Percentiles rank a stretch among this genome's conserved stretches.
Conservation (phyloP, 2,888 invertebrate species). For the Dimorphilus gyrociliatus region DNA sequence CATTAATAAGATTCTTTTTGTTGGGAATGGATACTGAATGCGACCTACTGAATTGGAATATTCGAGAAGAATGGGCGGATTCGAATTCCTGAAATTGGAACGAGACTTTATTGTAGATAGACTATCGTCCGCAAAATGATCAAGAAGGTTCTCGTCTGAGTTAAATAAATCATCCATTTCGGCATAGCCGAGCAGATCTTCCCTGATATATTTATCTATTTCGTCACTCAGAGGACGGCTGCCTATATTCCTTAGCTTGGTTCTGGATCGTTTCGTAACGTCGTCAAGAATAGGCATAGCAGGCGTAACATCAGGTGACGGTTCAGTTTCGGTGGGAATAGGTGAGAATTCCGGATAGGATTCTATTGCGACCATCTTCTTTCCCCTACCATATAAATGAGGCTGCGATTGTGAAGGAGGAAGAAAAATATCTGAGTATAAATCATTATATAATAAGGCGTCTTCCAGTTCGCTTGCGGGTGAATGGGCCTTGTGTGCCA, state of each 20-base stretch:
- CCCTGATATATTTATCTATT: conserved; percentile 15
- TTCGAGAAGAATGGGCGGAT: conserved; percentile 4
- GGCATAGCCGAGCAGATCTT: too few species aligned
- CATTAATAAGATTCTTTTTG: conserved; percentile 44
- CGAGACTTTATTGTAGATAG: too few species aligned
- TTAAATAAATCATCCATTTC: conserved; percentile 1
- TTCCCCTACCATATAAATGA: too few species aligned
- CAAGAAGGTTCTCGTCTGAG: background rate
- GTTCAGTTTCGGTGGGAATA: conserved; percentile 32
- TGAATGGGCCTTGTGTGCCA: too few species aligned
- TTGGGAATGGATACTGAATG: conserved; percentile 40
- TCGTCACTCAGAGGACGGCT: conserved; percentile 15
- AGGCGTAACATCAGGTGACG: conserved; percentile 38
- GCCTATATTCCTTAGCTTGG: conserved; percentile 27
- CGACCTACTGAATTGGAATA: conserved; percentile 5
- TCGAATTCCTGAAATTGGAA: too few species aligned
- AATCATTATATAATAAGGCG: too few species aligned
- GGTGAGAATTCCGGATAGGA: conserved; percentile 38
- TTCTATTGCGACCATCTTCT: conserved; percentile 36
- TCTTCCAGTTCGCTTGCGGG: too few species aligned
- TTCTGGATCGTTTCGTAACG: conserved; percentile 44
- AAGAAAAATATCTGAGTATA: too few species aligned
- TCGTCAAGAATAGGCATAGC: conserved; percentile 46
- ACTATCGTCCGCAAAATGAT: too few species aligned
- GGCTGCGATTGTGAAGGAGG: too few species aligned